Evolutionary conservation across 2,113 vertebrate species (phyloP), one percentile per base, ranked within the genome.

Genomic region (Xenopus laevis): DNA sequence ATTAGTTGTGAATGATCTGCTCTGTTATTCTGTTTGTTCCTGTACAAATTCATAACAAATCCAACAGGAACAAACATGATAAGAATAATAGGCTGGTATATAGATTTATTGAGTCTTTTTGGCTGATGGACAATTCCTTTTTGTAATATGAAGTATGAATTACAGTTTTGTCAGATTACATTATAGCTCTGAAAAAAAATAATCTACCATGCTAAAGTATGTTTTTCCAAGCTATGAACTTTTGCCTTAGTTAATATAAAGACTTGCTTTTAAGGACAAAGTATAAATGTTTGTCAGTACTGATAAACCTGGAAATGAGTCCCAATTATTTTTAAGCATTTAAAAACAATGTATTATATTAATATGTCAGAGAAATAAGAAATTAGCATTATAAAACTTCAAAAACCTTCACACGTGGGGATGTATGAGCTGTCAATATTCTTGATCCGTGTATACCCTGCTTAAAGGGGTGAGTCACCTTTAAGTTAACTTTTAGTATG

Each of bases 21-120:
- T 82, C 78, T 2, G 0, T 68, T 83, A 78, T 74, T 77, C 79
- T 86, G 64, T 87, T 87, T 87, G 81, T 86, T 88, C 83, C 86
- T 85, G 78, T 80, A 71, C 21, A 81, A 78, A 83, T 78, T 86
- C 81, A 86, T 79, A 79, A 77, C 77, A n/a, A 61, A 80, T 80
- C 78, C 76, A 81, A 69, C 83, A 85, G 84, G 83, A 84, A 83
- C 73, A 88, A 83, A 82, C 83, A 83, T 4, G 81, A 84, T 84
- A 82, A 81, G 79, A 79, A 30, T 78, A 78, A 67, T 74, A 82
- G 46, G 60, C n/a, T 7, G 79, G 69, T 60, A 60, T 78, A 79
- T 70, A 23, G 78, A 79, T 52, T 81, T 63, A 77, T 40, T 80
- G 80, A 76, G 66, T 77, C 71, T 78, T 76, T 84, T 79, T 83